Evolutionary conservation across 2,888 invertebrate genomes (phyloP), one percentile per base, ranked within the genome.

Genomic region (Apamea epomidion): DNA sequence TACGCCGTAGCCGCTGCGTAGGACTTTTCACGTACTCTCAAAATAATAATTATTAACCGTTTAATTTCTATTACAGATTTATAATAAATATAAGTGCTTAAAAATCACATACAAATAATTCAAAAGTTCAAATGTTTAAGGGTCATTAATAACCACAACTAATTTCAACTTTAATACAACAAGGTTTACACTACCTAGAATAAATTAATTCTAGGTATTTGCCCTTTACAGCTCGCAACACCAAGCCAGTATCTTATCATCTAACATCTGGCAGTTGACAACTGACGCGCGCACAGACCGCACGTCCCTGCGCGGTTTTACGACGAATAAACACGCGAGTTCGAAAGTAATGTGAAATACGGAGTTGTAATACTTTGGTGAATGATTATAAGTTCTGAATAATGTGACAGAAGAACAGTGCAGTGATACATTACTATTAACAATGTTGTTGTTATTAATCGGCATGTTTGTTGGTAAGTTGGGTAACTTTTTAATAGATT

Each of bases 401-500:
- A 88, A 89, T 89, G 88, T 89, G 88, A 89, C 84, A 88, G 71
- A 80, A 67, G 65, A 64, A 78, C 80, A 78, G 82, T 85, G 83
- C 78, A 84, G 90, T 90, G 89, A 82, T 80, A 80, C 6, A 80
- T 62, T 65, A 72, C 80, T 88, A 82, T 85, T 90, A 91, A 94
- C 93, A 92, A 92, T 93, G 90, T 91, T 93, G 91, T 87, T 94
- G 78, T 82, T 94, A 87, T 88, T 94, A 74, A 87, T 94, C 77
- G 90, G 93, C 86, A 89, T 94, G 89, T 91, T 93, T 81, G 87
- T 94, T 87, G 94, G 94, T 94, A 83, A 94, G 94, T 93, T 86
- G 29, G 83, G 76, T 37, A 29, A 69, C 51, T 80, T 80, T 84
- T 78, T 75, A 62, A 45, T 78, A 37, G n/a, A 29, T 72, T 60